Base-by-base conservation (phyloP, 2,888 invertebrate species). In the Andrena marginata region DNA sequence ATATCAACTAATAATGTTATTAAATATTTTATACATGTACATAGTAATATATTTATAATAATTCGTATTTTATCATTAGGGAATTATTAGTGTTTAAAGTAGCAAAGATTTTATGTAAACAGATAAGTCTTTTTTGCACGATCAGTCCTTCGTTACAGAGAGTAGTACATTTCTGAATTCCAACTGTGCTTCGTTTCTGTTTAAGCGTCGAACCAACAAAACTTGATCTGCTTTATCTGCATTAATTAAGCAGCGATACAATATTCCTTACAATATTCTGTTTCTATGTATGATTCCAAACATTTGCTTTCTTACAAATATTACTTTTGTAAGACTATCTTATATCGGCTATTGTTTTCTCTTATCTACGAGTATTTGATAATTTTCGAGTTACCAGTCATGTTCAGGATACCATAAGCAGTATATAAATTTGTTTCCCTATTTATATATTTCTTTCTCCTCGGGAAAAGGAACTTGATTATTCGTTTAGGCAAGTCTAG, bases 1-100 rank as follows among this genome's bases (percentile, higher is more conserved):
- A 90, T 92, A 89, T 88, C 89, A 91, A 89, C 89, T 90, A 90
- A 89, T 91, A 91, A 91, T 91, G 88, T 91, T 91, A 92, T 91
- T 91, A 92, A 92, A 92, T 92, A 92, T 90, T 91, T 90, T 91
- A 90, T 92, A 92, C 91, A 92, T 90, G 80, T 91, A 91, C 89
- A 92, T 90, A 89, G 82, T 87, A 86, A 87, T 90, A 90, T 87
- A 91, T 90, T 90, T 86, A 89, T 91, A 89, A 89, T 90, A 87
- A 85, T 85, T 90, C 85, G 85, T 87, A 84, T 85, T 88, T 89
- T 87, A 89, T 85, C 76, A 87, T 88, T 91, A 89, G 80, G 85
- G 88, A 87, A 90, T 90, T 86, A 87, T 91, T 90, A 90, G 85
- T 89, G 75, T 86, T 87, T 68, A 88, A 88, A 89, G 69, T 85